Conservation (phyloP, 1,140 invertebrate genomes). For the Zaprionus kolodkinae region DNA sequence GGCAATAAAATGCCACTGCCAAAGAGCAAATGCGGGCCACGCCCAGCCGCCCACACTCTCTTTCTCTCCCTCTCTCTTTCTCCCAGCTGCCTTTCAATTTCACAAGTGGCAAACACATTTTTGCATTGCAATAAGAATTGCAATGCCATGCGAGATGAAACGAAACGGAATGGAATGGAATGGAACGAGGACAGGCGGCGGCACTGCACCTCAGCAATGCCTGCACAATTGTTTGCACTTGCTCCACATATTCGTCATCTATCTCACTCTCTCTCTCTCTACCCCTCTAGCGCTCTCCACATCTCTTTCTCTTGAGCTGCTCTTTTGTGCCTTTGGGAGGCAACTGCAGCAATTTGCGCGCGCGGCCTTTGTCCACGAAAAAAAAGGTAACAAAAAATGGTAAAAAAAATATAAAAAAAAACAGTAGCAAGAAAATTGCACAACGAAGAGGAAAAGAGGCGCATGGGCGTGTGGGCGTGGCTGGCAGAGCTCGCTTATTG, state of each 20-base stretch:
- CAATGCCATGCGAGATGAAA: slow-evolving; percentile 15
- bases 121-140: slow-evolving; percentile 53
- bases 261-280: neutral
- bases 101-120: slow-evolving; percentile 47
- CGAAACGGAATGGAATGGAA: slow-evolving; percentile 20
- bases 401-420: slow-evolving; percentile 2
- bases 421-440: slow-evolving; percentile 28
- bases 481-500: slow-evolving; percentile 10
- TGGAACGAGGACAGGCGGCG: slow-evolving; percentile 40
- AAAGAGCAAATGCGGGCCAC: slow-evolving; percentile 42
- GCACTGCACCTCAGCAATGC: slow-evolving; percentile 20
- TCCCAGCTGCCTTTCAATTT: slow-evolving; percentile 59
- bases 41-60: slow-evolving; percentile 28
- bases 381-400: neutral
- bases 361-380: slow-evolving; percentile 44
- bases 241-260: slow-evolving; percentile 38
- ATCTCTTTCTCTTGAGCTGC: slow-evolving; percentile 15
- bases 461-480: neutral
- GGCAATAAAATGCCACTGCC: slow-evolving; percentile 43
- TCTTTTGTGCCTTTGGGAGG: slow-evolving; percentile 44
- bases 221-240: slow-evolving; percentile 66
- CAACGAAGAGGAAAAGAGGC: neutral
- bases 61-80: too few relatives aligned
- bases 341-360: slow-evolving; percentile 61
- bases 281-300: neutral